A percentile compares a stretch with the other conserved stretches of the same genome.
Evolutionary conservation across 1,140 invertebrate genomes (phyloP).

Genomic region (Monomorium pharaonis): DNA sequence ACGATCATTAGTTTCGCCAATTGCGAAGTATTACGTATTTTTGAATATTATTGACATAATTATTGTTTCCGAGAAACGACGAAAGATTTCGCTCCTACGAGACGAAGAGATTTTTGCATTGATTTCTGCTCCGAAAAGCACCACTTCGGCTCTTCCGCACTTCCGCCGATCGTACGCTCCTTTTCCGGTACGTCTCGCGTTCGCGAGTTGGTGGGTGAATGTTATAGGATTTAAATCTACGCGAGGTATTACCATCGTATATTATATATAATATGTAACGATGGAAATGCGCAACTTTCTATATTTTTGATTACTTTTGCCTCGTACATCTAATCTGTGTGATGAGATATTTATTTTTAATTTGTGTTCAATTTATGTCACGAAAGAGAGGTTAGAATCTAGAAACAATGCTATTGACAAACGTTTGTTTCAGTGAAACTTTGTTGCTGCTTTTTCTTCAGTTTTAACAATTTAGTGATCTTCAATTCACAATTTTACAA

Average conservation of each 20-base stretch:
- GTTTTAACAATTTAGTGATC: background rate
- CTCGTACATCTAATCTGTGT: conserved; percentile 26
- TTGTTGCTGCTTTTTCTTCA: background rate
- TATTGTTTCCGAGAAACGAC: background rate
- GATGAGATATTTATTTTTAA: background rate
- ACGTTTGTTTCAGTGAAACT: background rate
- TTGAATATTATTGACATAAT: background rate
- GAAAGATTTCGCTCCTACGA: background rate
- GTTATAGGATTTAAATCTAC: conserved; percentile 62
- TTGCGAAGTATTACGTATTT: background rate
- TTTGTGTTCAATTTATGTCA: background rate
- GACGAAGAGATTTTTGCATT: background rate
- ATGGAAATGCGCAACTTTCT: conserved; percentile 1
- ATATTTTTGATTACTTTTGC: background rate
- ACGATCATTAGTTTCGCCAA: background rate
- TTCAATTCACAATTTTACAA: background rate
- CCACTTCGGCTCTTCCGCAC: conserved; percentile 24
- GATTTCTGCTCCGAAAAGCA: background rate
- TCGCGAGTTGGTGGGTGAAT: conserved; percentile 71
- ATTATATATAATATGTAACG: background rate
- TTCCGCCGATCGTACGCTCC: conserved; percentile 47
- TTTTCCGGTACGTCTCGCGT: conserved; percentile 71
- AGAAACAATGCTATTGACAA: background rate
- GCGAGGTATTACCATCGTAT: conserved; percentile 33
- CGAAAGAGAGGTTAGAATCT: conserved; percentile 39